Base-by-base conservation (phyloP, 2,888 invertebrate species). In the Augochlorella aurata region DNA sequence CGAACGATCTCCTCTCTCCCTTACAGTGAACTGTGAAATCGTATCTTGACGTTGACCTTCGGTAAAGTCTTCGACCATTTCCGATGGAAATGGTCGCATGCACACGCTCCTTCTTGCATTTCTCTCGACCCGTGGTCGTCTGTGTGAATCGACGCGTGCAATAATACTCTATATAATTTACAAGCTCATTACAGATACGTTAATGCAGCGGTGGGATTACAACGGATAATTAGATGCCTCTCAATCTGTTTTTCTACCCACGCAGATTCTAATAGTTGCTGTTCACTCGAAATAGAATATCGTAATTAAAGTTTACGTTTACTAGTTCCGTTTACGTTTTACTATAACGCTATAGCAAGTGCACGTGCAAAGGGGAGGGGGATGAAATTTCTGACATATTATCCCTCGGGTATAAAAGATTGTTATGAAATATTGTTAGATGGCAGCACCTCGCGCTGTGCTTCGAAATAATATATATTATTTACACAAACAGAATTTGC, bases 351-450 rank as follows among this genome's bases (percentile, higher is more conserved):
- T 24, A 29, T 63, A 9, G 16, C 45, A 73, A 67, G 73, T 49
- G 52, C 83, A 83, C 83, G 82, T 82, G 83, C 78, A 21, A 74
- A 47, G 1, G 12, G 5, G 1, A n/a, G 24, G n/a, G 24, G 18
- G 49, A 16, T 14, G 21, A 73, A 83, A 58, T 78, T 74, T 78
- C 72, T 73, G 73, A 75, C 75, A 54, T 38, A 63, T 82, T 82
- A 82, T 82, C 85, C 24, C 44, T 67, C 21, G 85, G 74, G 77
- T 79, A 66, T 63, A 63, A 67, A 79, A 79, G 82, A 78, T 81
- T 74, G 77, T 86, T 75, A 70, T 75, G 71, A 76, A 81, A 77
- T 81, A 86, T 75, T 85, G 80, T 65, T 81, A 87, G 86, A 85
- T 87, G 87, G 85, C 86, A 82, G 87, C 86, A 86, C 83, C 38